Evolutionary conservation across 2,113 vertebrate genomes (phyloP).

Genomic region (Coptodon rendalli): DNA sequence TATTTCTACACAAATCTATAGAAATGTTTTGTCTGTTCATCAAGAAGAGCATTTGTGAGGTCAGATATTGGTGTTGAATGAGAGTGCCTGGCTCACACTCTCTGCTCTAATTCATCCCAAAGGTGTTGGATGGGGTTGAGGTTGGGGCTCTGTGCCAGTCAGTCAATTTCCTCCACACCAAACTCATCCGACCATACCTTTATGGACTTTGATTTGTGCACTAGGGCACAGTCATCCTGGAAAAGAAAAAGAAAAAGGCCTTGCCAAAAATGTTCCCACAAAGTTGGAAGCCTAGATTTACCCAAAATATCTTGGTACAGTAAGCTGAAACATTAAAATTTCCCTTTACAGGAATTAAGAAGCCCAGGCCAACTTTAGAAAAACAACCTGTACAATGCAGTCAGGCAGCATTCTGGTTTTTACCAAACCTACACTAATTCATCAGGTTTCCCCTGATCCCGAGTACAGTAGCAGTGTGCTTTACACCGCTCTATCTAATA

Average conservation of each 20-base stretch:
- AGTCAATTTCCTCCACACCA: neutral
- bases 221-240: neutral
- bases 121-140: neutral
- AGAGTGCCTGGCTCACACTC: neutral
- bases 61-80: neutral
- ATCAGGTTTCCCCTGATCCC: neutral
- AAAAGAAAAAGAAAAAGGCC: accelerated
- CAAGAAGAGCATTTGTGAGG: neutral
- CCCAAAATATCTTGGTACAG: neutral
- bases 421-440: neutral
- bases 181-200: neutral
- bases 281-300: neutral
- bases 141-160: neutral
- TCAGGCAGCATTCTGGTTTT: neutral
- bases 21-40: neutral
- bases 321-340: neutral
- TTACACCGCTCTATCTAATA: neutral
- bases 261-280: neutral
- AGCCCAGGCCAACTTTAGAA: neutral
- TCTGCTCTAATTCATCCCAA: neutral
- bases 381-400: neutral
- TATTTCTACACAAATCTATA: neutral
- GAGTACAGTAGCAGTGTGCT: neutral
- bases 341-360: neutral
- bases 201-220: neutral